These are phyloP conservation scores for Neotoma lepida DNA, from an alignment of 2,113 vertebrate genomes.

Conservation along the genomic window DNA sequence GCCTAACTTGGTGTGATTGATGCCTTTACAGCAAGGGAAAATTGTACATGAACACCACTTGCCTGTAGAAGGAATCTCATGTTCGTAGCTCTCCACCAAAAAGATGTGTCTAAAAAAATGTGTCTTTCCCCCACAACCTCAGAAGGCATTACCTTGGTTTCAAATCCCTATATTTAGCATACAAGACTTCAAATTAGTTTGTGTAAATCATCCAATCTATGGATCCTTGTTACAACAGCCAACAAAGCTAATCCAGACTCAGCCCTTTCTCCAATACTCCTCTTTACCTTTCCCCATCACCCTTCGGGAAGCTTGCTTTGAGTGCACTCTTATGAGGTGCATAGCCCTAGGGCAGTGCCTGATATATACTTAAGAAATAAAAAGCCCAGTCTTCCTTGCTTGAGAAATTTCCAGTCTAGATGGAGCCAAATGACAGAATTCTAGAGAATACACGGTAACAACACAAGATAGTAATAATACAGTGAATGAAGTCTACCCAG, in stretches of 20 bases:
- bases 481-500: neutral
- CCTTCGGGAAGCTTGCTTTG: neutral
- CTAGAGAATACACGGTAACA: neutral
- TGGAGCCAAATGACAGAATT: neutral
- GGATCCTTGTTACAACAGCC: neutral
- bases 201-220: neutral
- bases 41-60: neutral
- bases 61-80: neutral
- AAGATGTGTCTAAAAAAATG: neutral
- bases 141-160: neutral
- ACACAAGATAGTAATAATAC: neutral
- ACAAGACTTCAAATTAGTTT: neutral
- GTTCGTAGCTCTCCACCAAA: no score
- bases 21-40: neutral
- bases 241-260: neutral
- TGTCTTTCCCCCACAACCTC: neutral
- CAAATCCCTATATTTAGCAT: neutral
- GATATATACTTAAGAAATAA: neutral
- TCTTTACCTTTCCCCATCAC: neutral
- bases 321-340: neutral
- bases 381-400: neutral
- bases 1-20: neutral
- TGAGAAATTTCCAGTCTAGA: accelerated
- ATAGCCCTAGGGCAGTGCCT: neutral
- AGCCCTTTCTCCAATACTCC: neutral